Base-by-base conservation (phyloP, 2,888 invertebrate genomes). In the Tortrix viridana region DNA sequence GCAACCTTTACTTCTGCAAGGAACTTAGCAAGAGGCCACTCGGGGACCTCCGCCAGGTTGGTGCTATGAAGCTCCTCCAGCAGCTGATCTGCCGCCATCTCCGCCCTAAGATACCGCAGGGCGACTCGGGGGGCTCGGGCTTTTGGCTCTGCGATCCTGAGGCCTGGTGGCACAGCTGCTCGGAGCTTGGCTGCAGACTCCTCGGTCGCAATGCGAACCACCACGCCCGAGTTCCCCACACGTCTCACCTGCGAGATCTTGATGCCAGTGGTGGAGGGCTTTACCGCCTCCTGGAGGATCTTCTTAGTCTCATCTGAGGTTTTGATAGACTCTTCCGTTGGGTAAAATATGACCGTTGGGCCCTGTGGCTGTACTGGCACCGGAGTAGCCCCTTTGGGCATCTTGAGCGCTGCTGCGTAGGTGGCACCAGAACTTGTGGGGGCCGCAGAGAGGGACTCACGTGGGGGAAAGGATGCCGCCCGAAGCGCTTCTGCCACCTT, bases 271-370 rank as follows among this genome's bases (percentile, higher is more conserved):
- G 32, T 5, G 0, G n/a, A 47, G 0, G 69, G 70, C 6, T 63
- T 22, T 0, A 73, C 18, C 0, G 62, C n/a, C 9, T 50, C 49
- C 0, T 67, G 53, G 0, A 73, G 20, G 0, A 9, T 54, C 0
- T 46, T 16, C 12, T 68, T 69, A 0, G 72, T 70, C 0, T 68
- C 70, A 0, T 71, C 68, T 0, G 70, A 37, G 0, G 26, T 2
- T 2, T 60, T 65, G 1, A 65, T 46, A 0, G 9, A 9, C 0
- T 46, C 60, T 0, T 4, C 0, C 4, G 41, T 1, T 0, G 70
- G 69, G 58, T 71, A 71, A 1, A 71, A 58, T 0, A 64, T 6
- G 0, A 71, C 43, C 0, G 67, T 53, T 0, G 67, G 66, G 1
- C 67, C 69, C 19, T 19, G 37, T 1, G 44, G 9, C 38, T 38